These are phyloP conservation scores for Thelaira solivaga DNA, from an alignment of 2,888 invertebrate species.

Conservation along the genomic window DNA sequence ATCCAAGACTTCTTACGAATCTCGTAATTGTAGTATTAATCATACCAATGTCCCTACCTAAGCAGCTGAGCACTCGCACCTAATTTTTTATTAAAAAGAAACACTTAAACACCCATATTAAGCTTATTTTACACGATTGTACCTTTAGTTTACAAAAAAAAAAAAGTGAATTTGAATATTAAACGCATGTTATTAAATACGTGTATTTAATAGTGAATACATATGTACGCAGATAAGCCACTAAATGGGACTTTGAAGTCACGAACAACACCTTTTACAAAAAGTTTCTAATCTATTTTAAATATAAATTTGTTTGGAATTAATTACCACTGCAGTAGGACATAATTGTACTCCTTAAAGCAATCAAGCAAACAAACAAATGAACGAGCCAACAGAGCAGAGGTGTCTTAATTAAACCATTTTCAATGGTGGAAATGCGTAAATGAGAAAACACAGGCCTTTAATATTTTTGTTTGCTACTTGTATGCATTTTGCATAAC, in stretches of 20 bases:
- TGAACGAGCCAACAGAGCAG: too few species aligned
- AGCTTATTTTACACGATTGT: too few species aligned
- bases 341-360: neutral
- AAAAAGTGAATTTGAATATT: slow-evolving; percentile 4
- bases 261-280: slow-evolving; percentile 38
- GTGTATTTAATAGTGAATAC: slow-evolving; percentile 5
- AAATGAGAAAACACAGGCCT: slow-evolving; percentile 9
- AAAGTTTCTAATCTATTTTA: slow-evolving; percentile 25
- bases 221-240: neutral
- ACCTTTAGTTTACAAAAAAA: too few species aligned
- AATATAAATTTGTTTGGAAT: slow-evolving; percentile 52
- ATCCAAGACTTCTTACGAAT: too few species aligned
- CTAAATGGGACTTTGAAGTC: slow-evolving; percentile 14
- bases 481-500: slow-evolving; percentile 20
- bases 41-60: too few species aligned
- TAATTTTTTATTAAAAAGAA: too few species aligned
- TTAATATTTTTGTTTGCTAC: neutral
- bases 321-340: slow-evolving; percentile 57
- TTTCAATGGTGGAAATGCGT: slow-evolving; percentile 45
- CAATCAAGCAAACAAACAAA: slow-evolving; percentile 18
- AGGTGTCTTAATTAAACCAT: slow-evolving; percentile 44
- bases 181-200: slow-evolving; percentile 22
- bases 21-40: too few species aligned
- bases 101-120: too few species aligned
- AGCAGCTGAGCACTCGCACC: too few species aligned